Percentiles rank a stretch among this genome's conserved stretches.
phyloP scores from a whole-genome alignment of 1,140 invertebrate species.

The Melanaphis sacchari region DNA sequence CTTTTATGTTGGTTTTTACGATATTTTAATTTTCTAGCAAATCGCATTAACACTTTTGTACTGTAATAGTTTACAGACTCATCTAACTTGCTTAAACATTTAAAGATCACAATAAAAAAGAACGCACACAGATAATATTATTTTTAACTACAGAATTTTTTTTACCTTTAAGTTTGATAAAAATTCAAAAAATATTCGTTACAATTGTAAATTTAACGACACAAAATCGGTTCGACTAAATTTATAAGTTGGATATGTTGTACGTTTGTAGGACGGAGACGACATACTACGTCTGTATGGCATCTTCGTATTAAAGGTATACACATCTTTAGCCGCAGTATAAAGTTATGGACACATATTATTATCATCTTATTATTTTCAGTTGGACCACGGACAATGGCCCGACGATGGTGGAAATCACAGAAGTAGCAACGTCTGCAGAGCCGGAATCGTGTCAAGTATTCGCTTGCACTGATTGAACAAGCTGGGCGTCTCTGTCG shows the following conservation, averaged over 20 bases:
- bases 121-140: not conserved
- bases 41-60: not conserved
- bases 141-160: too few relatives aligned
- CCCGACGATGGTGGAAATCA: slow-evolving; percentile 10
- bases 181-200: too few relatives aligned
- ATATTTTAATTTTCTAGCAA: not conserved
- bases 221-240: not conserved
- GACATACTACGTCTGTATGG: not conserved
- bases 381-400: not conserved
- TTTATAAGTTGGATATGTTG: not conserved
- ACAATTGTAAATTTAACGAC: not conserved
- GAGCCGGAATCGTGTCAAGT: slow-evolving; percentile 19
- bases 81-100: not conserved
- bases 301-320: not conserved
- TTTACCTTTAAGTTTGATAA: not conserved
- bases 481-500: not conserved
- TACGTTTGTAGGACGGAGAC: not conserved
- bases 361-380: not conserved
- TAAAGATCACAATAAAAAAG: not conserved
- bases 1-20: not conserved
- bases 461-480: slow-evolving; percentile 5
- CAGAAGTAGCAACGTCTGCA: not conserved
- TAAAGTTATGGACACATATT: not conserved
- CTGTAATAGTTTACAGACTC: not conserved
- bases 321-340: not conserved